phyloP scores from a whole-genome alignment of 2,888 invertebrate genomes.

The Eupithecia exiguata region DNA sequence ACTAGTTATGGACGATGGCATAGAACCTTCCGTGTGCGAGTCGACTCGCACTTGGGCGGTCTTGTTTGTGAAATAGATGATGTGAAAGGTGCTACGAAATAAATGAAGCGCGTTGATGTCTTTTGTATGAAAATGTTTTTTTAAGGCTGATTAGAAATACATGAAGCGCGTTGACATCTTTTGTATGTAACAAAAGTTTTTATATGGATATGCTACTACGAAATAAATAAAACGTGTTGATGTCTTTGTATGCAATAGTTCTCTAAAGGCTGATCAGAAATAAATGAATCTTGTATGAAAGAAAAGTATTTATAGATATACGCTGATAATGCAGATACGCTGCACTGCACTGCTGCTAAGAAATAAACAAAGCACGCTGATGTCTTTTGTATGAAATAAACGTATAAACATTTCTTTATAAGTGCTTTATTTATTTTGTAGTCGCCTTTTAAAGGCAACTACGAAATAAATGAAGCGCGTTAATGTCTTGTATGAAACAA shows the following conservation, averaged over 20 bases:
- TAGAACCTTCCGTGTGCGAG: too few species aligned
- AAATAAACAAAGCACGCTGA: constrained; percentile 16
- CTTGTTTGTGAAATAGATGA: background rate
- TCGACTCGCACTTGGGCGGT: too few species aligned
- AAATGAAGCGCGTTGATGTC: background rate
- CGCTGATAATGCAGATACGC: too few species aligned
- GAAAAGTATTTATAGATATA: too few species aligned
- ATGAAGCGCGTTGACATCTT: too few species aligned
- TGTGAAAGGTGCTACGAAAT: background rate
- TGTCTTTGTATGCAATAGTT: constrained; percentile 18
- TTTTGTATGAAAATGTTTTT: background rate
- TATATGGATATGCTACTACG: background rate
- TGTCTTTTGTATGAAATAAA: constrained; percentile 19
- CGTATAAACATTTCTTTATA: too few species aligned
- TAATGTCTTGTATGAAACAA: background rate
- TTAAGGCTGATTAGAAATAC: too few species aligned
- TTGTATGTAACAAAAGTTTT: too few species aligned
- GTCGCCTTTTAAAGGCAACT: background rate
- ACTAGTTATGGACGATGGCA: too few species aligned
- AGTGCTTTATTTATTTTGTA: too few species aligned
- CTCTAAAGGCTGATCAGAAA: too few species aligned
- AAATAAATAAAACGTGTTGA: constrained; percentile 16
- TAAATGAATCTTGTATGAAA: too few species aligned
- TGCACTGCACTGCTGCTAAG: background rate
- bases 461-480: background rate